Conservation (phyloP, 2,797 vertebrate genomes). For the Glossophaga mutica region DNA sequence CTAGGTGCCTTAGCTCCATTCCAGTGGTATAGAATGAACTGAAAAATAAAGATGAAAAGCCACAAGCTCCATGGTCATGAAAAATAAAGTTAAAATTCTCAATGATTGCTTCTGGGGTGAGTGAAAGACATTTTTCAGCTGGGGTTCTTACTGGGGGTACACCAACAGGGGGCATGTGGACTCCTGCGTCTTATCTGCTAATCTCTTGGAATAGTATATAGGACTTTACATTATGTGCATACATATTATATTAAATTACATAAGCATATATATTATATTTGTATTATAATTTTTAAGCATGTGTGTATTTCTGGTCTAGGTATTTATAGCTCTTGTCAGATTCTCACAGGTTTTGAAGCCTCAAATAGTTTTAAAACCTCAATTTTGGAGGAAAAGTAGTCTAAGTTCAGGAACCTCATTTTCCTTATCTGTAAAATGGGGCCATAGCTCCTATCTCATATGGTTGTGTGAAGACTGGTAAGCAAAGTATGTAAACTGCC, state of each 20-base stretch:
- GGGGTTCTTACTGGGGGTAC: not conserved
- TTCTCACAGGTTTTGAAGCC: not conserved
- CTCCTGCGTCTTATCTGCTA: not conserved
- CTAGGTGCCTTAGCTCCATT: not conserved
- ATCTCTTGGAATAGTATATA: not conserved
- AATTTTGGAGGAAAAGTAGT: not conserved
- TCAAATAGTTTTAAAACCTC: not conserved
- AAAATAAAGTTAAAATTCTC: conserved; percentile 14
- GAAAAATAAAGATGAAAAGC: not conserved
- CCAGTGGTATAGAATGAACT: not conserved
- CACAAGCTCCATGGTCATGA: not conserved
- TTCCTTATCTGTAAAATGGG: not conserved
- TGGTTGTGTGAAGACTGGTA: not conserved
- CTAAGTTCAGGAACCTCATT: not conserved
- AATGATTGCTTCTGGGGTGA: not conserved
- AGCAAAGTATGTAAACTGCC: not conserved
- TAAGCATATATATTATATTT: not conserved
- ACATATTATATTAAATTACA: too few species aligned
- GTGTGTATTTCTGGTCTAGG: not conserved
- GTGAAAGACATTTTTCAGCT: not conserved
- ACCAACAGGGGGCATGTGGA: not conserved
- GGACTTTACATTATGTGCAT: not conserved
- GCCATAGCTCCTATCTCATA: not conserved
- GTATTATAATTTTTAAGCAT: not conserved
- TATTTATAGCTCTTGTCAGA: not conserved